Evolutionary conservation across 2,113 vertebrate genomes (phyloP).

Genomic region (Sterrhoptilus dennistouni): DNA sequence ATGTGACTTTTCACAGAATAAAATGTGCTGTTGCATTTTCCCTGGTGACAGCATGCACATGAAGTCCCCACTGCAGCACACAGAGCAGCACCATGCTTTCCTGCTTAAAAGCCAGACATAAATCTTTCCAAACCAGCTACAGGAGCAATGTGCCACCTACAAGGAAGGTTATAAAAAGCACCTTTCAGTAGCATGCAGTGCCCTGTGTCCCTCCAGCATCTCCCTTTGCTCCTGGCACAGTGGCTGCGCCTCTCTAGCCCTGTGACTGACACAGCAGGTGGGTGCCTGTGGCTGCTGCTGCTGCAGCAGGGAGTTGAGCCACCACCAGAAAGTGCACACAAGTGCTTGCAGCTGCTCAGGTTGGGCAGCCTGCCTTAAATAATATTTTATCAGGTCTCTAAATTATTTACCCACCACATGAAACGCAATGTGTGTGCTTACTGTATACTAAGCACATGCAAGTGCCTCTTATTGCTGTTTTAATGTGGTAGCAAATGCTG

Average conservation of each 20-base stretch:
- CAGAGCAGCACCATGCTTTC: neutral
- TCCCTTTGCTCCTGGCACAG: neutral
- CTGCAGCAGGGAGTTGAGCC: neutral
- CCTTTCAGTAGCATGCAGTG: neutral
- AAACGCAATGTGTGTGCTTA: fast-evolving
- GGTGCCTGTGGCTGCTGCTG: neutral
- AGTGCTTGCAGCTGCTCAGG: neutral
- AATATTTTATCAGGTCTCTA: neutral
- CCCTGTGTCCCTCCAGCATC: neutral
- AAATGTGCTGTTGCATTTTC: neutral
- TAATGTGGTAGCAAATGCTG: neutral
- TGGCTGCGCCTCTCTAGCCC: neutral
- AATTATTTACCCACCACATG: conserved; percentile 2
- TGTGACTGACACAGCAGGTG: fast-evolving
- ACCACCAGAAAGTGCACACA: neutral
- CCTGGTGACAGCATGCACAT: neutral
- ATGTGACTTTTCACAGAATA: neutral
- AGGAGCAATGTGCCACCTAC: neutral
- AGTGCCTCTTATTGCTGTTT: neutral
- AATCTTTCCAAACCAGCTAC: neutral
- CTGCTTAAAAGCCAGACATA: neutral
- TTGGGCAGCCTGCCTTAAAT: neutral
- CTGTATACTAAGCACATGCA: neutral
- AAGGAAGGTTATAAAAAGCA: neutral
- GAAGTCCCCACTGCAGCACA: fast-evolving